Percentiles rank a stretch among this genome's conserved stretches.
Conservation (phyloP, 2,888 invertebrate species). For the Teleogryllus oceanicus region DNA sequence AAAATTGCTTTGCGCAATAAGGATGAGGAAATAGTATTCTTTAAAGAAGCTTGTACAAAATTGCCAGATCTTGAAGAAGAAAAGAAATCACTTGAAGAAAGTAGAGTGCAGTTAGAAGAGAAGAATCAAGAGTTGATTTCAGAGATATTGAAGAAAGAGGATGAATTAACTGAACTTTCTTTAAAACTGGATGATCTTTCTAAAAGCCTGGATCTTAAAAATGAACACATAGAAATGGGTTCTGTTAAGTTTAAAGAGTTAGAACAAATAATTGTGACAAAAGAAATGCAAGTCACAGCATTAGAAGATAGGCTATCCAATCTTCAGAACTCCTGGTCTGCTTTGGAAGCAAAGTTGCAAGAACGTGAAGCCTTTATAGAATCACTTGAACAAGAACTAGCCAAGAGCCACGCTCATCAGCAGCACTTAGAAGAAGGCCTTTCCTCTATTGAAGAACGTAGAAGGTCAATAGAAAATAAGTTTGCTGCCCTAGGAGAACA, state of each 20-base stretch:
- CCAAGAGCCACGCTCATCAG: constrained; percentile 61
- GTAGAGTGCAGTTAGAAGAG: not conserved
- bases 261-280: constrained; percentile 32
- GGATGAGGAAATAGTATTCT: constrained; percentile 4
- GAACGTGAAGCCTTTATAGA: constrained; percentile 73
- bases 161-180: constrained; percentile 38
- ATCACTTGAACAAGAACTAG: constrained; percentile 64
- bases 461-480: constrained; percentile 58
- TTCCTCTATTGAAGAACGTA: constrained; percentile 58
- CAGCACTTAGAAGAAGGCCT: constrained; percentile 65
- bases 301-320: constrained; percentile 46
- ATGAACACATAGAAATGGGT: not conserved
- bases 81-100: constrained; percentile 35
- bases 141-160: constrained; percentile 56
- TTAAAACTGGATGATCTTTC: not conserved
- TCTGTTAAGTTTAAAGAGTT: not conserved
- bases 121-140: not conserved
- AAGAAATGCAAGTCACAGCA: constrained; percentile 46
- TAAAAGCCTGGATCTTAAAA: not conserved
- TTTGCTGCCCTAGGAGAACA: constrained; percentile 60
- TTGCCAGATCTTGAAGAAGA: constrained; percentile 29
- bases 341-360: constrained; percentile 66
- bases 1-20: constrained; percentile 35
- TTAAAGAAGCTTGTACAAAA: not conserved
- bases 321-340: constrained; percentile 41